Base-by-base conservation (phyloP, 1,140 invertebrate genomes). In the Triops longicaudatus region DNA sequence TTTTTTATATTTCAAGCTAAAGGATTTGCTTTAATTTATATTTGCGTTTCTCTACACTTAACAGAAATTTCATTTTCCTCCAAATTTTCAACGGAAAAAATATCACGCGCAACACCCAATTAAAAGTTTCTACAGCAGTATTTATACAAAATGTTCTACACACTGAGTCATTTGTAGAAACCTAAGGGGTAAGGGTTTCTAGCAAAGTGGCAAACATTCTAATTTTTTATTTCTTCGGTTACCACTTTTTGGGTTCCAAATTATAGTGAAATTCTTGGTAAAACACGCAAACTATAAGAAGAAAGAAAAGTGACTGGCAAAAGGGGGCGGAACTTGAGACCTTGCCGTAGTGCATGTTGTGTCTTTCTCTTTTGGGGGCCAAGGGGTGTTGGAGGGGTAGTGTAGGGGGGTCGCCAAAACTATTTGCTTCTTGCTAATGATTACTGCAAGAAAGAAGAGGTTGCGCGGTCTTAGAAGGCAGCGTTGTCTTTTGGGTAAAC, bases 361-460 rank as follows among this genome's bases (percentile, higher is more conserved):
- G 50, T 63, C 50, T 63, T 63, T 63, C 22, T 63, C 22, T 22
- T 63, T 63, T 17, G 50, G 50, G 14, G 17, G 50, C 50, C 50
- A 63, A 63, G 50, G 31, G 31, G 31, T 37, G 31, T 37, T 37
- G 31, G 31, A 37, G 31, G n/a, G 31, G 31, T 37, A 37, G 31
- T 2, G 7, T 2, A 37, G 31, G 31, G 31, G 31, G 31, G 31
- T 37, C 31, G 31, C 31, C 31, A 37, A 37, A 37, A 37, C 31
- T 37, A 2, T 37, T 37, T 37, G 2, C 31, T 37, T 37, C 50
- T 63, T 5, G 50, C 31, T 63, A 63, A 63, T 63, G 14, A 63
- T 63, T 63, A 63, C 50, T 63, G 50, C 50, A 63, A n/a, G 50
- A 63, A 63, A 14, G 50, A 63, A 22, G 50, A 22, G 50, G 50